phyloP scores from a whole-genome alignment of 2,888 invertebrate species.

The Criorhina ranunculi region DNA sequence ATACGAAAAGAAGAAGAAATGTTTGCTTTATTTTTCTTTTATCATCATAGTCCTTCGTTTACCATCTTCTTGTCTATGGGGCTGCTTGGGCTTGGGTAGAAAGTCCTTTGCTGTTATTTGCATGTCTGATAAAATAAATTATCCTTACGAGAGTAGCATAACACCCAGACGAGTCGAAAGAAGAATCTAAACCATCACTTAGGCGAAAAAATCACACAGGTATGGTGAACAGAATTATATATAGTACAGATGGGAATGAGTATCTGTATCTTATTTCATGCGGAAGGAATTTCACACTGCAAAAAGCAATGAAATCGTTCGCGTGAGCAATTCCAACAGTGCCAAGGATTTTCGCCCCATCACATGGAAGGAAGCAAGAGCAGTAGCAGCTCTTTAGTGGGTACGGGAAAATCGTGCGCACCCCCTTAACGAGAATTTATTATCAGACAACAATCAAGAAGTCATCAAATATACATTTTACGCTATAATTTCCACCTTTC shows the following conservation, averaged over 20 bases:
- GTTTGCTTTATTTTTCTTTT: slow-evolving; percentile 49
- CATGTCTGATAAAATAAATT: slow-evolving; percentile 76
- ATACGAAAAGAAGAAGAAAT: slow-evolving; percentile 16
- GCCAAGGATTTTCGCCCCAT: slow-evolving; percentile 66
- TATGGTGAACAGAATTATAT: slow-evolving; percentile 36
- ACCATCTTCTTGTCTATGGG: slow-evolving; percentile 44
- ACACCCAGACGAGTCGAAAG: slow-evolving; percentile 35
- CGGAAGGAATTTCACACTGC: slow-evolving; percentile 74
- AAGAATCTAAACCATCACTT: slow-evolving; percentile 65
- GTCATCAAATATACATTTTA: slow-evolving; percentile 83
- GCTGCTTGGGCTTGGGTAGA: slow-evolving; percentile 34
- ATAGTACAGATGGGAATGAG: slow-evolving; percentile 53
- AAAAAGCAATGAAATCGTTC: slow-evolving; percentile 72
- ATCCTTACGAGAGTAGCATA: slow-evolving; percentile 63
- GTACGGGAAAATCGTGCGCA: slow-evolving; percentile 68
- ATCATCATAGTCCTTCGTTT: slow-evolving; percentile 38
- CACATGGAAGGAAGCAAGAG: slow-evolving; percentile 45
- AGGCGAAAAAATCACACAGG: slow-evolving; percentile 59
- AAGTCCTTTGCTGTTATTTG: slow-evolving; percentile 65
- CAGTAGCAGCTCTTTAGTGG: slow-evolving; percentile 27
- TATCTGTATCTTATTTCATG: slow-evolving; percentile 74
- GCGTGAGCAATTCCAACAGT: slow-evolving; percentile 74
- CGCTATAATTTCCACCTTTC: slow-evolving; percentile 82
- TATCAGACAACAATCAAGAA: slow-evolving; percentile 81
- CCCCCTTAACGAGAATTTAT: slow-evolving; percentile 76